Evolutionary conservation across 2,113 vertebrate genomes (phyloP), one percentile per base, ranked within the genome.

Genomic region (Carassius auratus): DNA sequence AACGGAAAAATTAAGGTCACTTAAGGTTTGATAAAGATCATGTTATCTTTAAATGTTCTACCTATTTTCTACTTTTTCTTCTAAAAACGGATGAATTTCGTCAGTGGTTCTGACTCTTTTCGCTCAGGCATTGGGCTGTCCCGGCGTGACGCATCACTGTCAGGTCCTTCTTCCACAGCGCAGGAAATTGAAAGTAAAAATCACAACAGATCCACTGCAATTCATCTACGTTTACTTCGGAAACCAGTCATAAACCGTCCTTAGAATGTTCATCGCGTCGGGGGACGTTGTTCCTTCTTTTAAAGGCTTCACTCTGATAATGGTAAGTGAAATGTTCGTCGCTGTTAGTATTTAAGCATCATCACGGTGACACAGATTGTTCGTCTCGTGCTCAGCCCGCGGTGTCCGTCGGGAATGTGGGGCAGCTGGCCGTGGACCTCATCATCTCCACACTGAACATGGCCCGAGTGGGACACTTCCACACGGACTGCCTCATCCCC

Each of bases 401-500:
- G 1, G 96, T 99, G 26, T 98, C 98, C 0, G 97, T 99, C 61
- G 98, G 98, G 64, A 99, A 99, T 79, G 97, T 99, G 82, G 98
- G 96, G 36, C 98, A 99, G 84, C 92, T 99, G 90, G 95, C 97
- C 0, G 88, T 94, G 86, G 98, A 99, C 91, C 94, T 99, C 69
- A 91, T 99, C 26, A 96, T 99, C 90, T 98, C 96, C 69, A 98
- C 97, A 0, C 93, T 99, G 14, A 88, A 93, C 81, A 96, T 99
- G 95, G 89, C 84, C 36, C 95, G 96, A 89, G 95, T 96, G 64
- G 97, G 98, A 68, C 96, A 97, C 92, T 93, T 99, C 62, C 98
- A 98, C 92, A 97, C 96, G 0, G 96, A 97, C 86, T 98, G 97
- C 87, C 95, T 99, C 77, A 96, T 97, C 84, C 98, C 98, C 0